These are phyloP conservation scores for Diogma glabrata DNA, from an alignment of 2,888 invertebrate genomes.

Conservation along the genomic window DNA sequence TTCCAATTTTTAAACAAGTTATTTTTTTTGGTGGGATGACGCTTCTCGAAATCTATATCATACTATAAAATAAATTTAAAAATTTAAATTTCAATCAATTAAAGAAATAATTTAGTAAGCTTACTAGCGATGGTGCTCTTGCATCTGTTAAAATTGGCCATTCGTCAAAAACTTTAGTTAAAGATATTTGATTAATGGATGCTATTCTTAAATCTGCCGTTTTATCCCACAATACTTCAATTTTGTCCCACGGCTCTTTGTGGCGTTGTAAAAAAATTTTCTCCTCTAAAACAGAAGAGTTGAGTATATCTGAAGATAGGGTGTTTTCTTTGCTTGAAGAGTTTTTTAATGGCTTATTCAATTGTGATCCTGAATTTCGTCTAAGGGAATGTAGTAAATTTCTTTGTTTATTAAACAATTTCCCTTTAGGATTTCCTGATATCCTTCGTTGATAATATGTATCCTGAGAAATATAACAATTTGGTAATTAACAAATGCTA, in stretches of 20 bases:
- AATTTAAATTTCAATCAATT: not conserved
- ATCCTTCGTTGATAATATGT: not conserved
- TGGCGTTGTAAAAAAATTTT: not conserved
- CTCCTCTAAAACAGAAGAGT: too few species aligned
- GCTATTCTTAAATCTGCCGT: not conserved
- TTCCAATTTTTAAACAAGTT: not conserved
- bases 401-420: not conserved
- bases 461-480: not conserved
- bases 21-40: too few species aligned
- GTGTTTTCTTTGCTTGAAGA: not conserved
- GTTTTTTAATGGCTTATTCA: not conserved
- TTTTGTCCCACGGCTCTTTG: not conserved
- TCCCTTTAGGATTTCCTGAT: not conserved
- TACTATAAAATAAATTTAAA: not conserved
- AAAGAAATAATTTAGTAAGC: not conserved
- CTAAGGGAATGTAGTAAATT: not conserved
- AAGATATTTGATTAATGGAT: not conserved
- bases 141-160: not conserved
- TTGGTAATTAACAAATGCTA: not conserved
- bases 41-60: not conserved
- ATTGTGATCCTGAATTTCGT: too few species aligned
- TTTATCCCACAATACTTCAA: not conserved
- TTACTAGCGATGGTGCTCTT: not conserved
- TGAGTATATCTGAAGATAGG: not conserved
- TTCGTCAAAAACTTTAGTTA: not conserved